These are phyloP conservation scores for Centropus bengalensis DNA, from an alignment of 2,113 vertebrate species.

Conservation along the genomic window DNA sequence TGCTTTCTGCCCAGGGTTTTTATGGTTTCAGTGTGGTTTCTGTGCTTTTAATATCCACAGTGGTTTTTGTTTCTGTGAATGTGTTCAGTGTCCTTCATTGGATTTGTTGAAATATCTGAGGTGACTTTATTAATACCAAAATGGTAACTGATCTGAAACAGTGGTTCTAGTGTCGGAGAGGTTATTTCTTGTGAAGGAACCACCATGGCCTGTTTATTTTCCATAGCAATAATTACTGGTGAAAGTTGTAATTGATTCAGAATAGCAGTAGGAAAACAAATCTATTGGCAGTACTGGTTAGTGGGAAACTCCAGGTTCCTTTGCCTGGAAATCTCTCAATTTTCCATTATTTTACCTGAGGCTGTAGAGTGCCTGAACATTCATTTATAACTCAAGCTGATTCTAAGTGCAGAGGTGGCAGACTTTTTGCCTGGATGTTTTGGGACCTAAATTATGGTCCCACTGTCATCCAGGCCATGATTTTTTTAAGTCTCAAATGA, in stretches of 20 bases:
- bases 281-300: neutral
- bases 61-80: neutral
- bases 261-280: neutral
- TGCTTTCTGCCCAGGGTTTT: neutral
- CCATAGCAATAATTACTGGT: neutral
- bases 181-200: neutral
- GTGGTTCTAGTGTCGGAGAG: neutral
- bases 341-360: neutral
- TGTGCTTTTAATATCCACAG: neutral
- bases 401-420: neutral
- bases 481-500: neutral
- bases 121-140: neutral
- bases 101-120: neutral
- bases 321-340: neutral
- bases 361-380: neutral
- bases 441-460: neutral
- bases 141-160: neutral
- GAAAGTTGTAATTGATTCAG: neutral
- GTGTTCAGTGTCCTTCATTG: neutral
- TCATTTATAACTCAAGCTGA: neutral
- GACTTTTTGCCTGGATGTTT: neutral
- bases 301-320: neutral
- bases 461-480: accelerated
- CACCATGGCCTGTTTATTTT: neutral
- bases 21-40: neutral